A percentile compares a stretch with the other conserved stretches of the same genome.
phyloP scores from a whole-genome alignment of 1,140 invertebrate species.

The Heliothis subflexa region DNA sequence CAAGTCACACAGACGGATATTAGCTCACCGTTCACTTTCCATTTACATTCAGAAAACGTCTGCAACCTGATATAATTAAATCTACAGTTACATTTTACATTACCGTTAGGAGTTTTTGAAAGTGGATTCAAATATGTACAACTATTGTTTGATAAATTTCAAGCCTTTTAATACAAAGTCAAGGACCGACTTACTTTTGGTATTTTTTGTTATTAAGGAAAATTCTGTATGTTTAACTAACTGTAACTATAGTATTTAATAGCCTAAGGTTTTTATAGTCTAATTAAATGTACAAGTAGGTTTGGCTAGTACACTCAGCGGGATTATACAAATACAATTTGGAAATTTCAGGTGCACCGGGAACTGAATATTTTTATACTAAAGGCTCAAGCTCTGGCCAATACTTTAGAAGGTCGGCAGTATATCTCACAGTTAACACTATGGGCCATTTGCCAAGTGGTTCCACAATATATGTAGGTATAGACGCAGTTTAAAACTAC shows the following conservation, averaged over 20 bases:
- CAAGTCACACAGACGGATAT: slow-evolving; percentile 9
- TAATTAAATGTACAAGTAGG: no score
- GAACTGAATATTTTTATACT: no score
- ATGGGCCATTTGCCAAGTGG: slow-evolving; percentile 12
- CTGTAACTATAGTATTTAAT: no score
- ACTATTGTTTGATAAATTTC: slow-evolving; percentile 21
- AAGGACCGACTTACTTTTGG: background rate
- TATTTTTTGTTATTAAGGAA: background rate
- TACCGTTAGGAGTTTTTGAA: background rate
- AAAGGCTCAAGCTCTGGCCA: no score
- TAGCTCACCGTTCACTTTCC: slow-evolving; percentile 8
- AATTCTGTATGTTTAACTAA: background rate
- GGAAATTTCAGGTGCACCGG: no score
- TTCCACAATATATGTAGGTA: background rate
- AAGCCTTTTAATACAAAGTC: background rate
- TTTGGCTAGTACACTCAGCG: no score
- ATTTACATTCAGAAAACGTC: slow-evolving; percentile 15
- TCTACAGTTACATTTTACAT: slow-evolving; percentile 15
- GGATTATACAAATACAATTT: no score
- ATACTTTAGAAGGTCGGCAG: no score
- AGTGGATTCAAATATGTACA: slow-evolving; percentile 32
- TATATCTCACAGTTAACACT: background rate
- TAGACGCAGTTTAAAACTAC: background rate
- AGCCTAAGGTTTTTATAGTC: no score
- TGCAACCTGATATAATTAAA: slow-evolving; percentile 33